Conservation (phyloP, 1,140 invertebrate genomes). For the Psilanteris sp. region DNA sequence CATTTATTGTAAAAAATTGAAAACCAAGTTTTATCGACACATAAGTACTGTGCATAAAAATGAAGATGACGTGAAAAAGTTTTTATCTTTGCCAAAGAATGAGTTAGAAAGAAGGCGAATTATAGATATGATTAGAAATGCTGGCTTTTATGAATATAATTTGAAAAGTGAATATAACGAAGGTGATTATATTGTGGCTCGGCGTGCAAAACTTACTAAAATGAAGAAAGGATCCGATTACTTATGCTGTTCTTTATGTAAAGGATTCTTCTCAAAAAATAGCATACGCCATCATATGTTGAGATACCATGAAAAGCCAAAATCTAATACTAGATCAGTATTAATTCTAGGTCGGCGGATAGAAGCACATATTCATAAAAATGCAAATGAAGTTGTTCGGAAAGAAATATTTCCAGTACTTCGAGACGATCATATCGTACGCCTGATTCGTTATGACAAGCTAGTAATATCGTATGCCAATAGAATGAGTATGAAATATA, state of each 20-base stretch:
- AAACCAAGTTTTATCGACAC: too few relatives aligned
- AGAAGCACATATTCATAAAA: slow-evolving; percentile 9
- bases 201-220: slow-evolving; percentile 16
- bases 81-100: slow-evolving; percentile 1
- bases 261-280: slow-evolving; percentile 3
- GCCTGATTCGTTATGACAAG: slow-evolving; percentile 50
- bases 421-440: slow-evolving; percentile 31
- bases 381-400: slow-evolving; percentile 22
- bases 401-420: slow-evolving; percentile 44
- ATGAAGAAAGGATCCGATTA: not conserved
- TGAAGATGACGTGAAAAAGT: slow-evolving; percentile 13
- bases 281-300: not conserved
- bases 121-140: slow-evolving; percentile 21
- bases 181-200: slow-evolving; percentile 17
- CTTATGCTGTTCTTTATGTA: not conserved
- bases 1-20: too few relatives aligned
- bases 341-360: not conserved
- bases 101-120: slow-evolving; percentile 3
- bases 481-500: too few relatives aligned
- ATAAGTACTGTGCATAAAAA: too few relatives aligned
- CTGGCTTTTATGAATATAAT: slow-evolving; percentile 12
- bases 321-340: too few relatives aligned
- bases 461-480: slow-evolving; percentile 58
- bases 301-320: not conserved
- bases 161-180: slow-evolving; percentile 27